Evolutionary conservation across 2,113 vertebrate genomes (phyloP).

Genomic region (Nerophis lumbriciformis): DNA sequence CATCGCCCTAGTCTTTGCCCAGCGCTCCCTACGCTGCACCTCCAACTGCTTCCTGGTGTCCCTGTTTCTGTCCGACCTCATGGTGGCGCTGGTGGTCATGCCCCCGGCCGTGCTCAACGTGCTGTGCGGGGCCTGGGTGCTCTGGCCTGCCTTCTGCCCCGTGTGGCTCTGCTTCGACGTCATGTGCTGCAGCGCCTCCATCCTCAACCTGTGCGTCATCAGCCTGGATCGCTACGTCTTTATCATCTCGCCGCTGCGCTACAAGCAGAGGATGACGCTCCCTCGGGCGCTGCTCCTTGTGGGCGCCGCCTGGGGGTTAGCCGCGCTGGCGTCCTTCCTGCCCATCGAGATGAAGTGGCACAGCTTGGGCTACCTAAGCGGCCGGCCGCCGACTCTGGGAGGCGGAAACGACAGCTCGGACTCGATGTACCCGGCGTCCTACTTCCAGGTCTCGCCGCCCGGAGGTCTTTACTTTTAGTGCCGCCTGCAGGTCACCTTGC

Average conservation of each 20-base stretch:
- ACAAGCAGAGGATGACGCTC: conserved; percentile 92
- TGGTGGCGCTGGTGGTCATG: conserved; percentile 98
- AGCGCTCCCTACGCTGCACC: conserved; percentile 88
- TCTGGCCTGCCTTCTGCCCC: conserved; percentile 81
- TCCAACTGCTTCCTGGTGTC: conserved; percentile 97
- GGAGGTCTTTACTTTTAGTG: conserved; percentile 75
- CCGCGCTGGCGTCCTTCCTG: conserved; percentile 86
- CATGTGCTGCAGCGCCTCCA: conserved; percentile 98
- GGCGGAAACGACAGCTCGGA: conserved; percentile 46
- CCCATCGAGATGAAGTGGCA: conserved; percentile 96
- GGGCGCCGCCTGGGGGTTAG: conserved; percentile 84
- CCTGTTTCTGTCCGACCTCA: conserved; percentile 91
- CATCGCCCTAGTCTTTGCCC: conserved; percentile 85
- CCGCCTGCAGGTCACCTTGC: conserved; percentile 83
- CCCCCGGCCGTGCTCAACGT: conserved; percentile 94
- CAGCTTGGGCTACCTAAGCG: conserved; percentile 65
- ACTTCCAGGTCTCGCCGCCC: conserved; percentile 54
- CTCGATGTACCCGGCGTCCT: conserved; percentile 53
- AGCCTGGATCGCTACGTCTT: conserved; percentile 95
- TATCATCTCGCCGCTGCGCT: conserved; percentile 90
- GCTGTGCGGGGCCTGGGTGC: conserved; percentile 87
- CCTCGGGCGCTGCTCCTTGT: conserved; percentile 82
- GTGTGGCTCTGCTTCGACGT: conserved; percentile 94
- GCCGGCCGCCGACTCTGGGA: background rate
- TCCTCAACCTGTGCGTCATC: conserved; percentile 95